These are phyloP conservation scores for Fregetta grallaria DNA, from an alignment of 2,113 vertebrate genomes.

Conservation along the genomic window DNA sequence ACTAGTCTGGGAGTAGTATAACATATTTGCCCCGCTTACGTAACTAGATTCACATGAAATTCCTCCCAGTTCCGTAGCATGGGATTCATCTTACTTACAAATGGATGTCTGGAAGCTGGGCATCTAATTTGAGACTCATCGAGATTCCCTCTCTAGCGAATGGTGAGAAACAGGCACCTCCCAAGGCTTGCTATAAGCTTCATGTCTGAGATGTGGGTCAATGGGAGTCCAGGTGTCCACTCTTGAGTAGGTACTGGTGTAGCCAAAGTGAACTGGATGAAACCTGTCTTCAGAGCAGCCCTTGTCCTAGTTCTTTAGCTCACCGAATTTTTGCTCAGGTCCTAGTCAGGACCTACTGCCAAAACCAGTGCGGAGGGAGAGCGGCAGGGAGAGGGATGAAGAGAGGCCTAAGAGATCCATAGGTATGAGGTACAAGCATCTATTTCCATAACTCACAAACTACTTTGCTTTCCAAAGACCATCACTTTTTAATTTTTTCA, in stretches of 20 bases:
- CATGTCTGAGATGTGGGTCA: neutral
- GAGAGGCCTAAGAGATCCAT: neutral
- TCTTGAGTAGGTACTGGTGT: neutral
- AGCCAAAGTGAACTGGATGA: neutral
- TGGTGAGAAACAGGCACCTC: neutral
- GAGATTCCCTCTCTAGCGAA: neutral
- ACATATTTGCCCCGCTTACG: accelerated
- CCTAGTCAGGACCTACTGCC: neutral
- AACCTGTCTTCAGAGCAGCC: neutral
- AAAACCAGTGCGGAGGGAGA: neutral
- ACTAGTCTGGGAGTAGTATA: neutral
- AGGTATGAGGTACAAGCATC: neutral
- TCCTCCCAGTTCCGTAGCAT: accelerated
- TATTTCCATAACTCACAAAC: neutral
- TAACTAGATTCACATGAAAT: neutral
- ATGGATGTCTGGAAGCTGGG: neutral
- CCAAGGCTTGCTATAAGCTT: neutral
- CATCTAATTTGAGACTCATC: neutral
- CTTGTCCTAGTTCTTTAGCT: neutral
- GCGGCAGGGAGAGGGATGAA: neutral
- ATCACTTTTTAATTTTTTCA: neutral
- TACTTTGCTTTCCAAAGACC: neutral
- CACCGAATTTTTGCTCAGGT: neutral
- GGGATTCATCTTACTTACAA: neutral
- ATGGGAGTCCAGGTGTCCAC: neutral